Evolutionary conservation across 2,888 invertebrate genomes (phyloP), one percentile per base, ranked within the genome.

Genomic region (Brachycybe producta): DNA sequence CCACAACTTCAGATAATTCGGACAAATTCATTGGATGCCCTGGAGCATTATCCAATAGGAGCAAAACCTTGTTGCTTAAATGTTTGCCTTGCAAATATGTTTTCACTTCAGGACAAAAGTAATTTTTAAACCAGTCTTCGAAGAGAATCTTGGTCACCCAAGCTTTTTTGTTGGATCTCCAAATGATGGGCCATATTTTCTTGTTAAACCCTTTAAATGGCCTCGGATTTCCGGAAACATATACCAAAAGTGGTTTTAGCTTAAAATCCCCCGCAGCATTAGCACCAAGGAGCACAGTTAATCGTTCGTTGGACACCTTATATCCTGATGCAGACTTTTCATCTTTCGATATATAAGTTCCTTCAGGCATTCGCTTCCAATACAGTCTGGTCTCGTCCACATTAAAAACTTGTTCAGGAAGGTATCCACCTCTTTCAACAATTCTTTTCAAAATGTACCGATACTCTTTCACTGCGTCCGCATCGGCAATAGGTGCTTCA

Each of bases 401-500:
- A 27, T 40, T 48, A 35, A 40, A 52, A n/a, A 52, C 11, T 26
- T 52, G 52, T 13, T 36, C 15, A n/a, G 45, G 27, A 11, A 23
- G 1, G 17, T 34, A 51, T 4, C 28, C 39, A 15, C 32, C 24
- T 13, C 27, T 30, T 36, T 45, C 28, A 7, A 35, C 30, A 19
- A 48, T 13, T 5, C 8, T 21, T 19, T 48, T 11, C 48, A 48
- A 24, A 4, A 7, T 17, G 7, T 40, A 43, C 1, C 23, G 39
- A 36, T 26, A 53, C 11, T 43, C n/a, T 15, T 38, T 11, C 5
- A 44, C 47, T 4, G 49, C 32, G 21, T 28, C 47, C 1, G 3
- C 8, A 21, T 53, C 52, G n/a, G 49, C 40, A 24, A 27, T 41
- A 13, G 51, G 30, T 13, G 45, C 41, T 15, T 54, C 47, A 15